Evolutionary conservation across 1,140 invertebrate species (phyloP).

Genomic region (Temnothorax longispinosus): DNA sequence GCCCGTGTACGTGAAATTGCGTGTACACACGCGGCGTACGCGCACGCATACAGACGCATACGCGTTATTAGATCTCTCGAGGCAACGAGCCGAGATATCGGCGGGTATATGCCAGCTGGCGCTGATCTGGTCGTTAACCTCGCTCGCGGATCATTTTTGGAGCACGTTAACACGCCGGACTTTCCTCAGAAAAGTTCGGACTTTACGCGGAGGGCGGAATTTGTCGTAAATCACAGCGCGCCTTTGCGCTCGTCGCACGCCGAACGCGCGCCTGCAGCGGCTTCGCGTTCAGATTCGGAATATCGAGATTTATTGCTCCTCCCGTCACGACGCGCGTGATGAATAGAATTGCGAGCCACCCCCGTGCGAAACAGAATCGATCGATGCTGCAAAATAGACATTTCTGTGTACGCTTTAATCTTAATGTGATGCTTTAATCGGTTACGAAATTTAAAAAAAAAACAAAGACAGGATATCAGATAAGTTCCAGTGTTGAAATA

Average conservation of each 20-base stretch:
- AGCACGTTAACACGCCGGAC: constrained; percentile 45
- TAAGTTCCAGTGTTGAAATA: neutral
- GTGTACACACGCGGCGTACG: constrained; percentile 35
- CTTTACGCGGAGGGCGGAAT: constrained; percentile 26
- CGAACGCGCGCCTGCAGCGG: neutral
- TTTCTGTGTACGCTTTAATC: too few relatives aligned
- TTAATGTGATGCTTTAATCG: neutral
- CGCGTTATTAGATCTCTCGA: constrained; percentile 73
- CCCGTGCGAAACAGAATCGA: neutral
- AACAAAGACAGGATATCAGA: neutral
- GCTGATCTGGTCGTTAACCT: constrained; percentile 74
- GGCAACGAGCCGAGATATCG: constrained; percentile 69
- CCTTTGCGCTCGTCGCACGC: neutral
- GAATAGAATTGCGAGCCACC: neutral
- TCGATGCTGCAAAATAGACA: neutral
- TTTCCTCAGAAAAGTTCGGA: constrained; percentile 43
- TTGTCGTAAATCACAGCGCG: constrained; percentile 53
- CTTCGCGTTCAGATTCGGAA: constrained; percentile 17
- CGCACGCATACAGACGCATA: constrained; percentile 14
- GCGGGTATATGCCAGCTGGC: constrained; percentile 69
- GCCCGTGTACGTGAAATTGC: constrained; percentile 15
- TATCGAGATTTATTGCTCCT: constrained; percentile 37
- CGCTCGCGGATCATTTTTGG: constrained; percentile 72
- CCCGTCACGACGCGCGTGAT: neutral
- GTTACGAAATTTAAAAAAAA: neutral